Evolutionary conservation across 2,113 vertebrate species (phyloP).

Genomic region (Otus sunia): DNA sequence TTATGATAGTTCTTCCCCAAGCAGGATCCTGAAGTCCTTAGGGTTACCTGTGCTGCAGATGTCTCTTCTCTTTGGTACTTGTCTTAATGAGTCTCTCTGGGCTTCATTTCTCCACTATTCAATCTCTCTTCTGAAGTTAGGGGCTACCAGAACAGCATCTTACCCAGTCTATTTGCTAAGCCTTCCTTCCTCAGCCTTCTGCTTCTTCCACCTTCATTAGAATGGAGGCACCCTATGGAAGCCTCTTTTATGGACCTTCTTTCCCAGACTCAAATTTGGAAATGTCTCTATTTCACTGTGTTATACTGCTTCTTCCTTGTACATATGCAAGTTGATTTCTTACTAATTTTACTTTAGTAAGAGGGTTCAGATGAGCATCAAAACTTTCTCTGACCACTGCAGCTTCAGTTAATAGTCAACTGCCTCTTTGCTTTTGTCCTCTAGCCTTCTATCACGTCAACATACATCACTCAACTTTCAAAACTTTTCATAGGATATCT

Average conservation of each 20-base stretch:
- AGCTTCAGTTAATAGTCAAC: background rate
- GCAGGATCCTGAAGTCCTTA: constrained; percentile 16
- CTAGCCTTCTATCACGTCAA: background rate
- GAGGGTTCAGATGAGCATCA: background rate
- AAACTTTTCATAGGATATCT: background rate
- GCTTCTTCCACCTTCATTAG: background rate
- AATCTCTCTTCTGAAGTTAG: background rate
- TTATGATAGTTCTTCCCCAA: constrained; percentile 1
- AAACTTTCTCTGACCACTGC: background rate
- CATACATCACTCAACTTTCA: background rate
- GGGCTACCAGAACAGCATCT: background rate
- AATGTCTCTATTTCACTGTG: background rate
- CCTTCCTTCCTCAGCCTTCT: background rate
- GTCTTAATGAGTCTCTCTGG: constrained; percentile 57
- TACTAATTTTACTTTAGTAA: background rate
- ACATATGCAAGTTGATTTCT: background rate
- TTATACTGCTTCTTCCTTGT: background rate
- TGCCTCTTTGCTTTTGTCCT: background rate
- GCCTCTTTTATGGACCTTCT: background rate
- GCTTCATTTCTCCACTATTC: constrained; percentile 8
- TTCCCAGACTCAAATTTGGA: background rate
- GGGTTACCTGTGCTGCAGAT: constrained; percentile 40
- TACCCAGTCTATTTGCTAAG: background rate
- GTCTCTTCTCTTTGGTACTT: constrained; percentile 11
- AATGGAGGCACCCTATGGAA: background rate